phyloP scores from a whole-genome alignment of 2,113 vertebrate genomes.

The Ailuropoda melanoleuca region DNA sequence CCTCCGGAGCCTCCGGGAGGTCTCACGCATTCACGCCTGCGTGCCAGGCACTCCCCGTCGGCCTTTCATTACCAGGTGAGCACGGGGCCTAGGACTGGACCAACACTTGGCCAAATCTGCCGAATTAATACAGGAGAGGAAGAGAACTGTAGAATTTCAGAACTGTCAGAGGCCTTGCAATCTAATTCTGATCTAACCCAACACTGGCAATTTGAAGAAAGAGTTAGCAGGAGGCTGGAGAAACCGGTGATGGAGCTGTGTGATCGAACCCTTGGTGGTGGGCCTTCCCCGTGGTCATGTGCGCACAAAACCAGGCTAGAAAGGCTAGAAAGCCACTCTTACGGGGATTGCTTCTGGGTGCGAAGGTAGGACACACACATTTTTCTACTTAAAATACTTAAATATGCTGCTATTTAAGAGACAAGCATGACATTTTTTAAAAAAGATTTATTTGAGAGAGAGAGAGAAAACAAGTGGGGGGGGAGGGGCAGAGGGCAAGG shows the following conservation, averaged over 20 bases:
- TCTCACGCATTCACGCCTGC: too few relatives aligned
- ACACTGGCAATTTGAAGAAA: neutral
- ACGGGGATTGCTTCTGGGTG: too few relatives aligned
- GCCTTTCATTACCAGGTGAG: neutral
- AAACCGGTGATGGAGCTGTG: accelerated
- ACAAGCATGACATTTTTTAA: neutral
- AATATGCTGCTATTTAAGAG: neutral
- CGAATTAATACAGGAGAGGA: neutral
- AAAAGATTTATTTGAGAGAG: neutral
- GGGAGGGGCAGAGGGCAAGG: neutral
- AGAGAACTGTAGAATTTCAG: neutral
- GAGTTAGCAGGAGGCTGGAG: neutral
- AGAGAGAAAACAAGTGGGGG: neutral
- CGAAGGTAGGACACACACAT: neutral
- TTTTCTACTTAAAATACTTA: neutral
- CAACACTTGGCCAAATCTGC: neutral
- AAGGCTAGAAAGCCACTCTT: neutral
- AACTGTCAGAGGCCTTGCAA: neutral
- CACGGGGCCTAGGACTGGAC: neutral
- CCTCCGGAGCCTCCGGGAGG: accelerated
- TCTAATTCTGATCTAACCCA: neutral
- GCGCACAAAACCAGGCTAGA: neutral
- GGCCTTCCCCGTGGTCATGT: neutral
- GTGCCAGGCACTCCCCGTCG: too few relatives aligned
- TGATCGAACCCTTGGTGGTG: accelerated